Evolutionary conservation across 2,113 vertebrate species (phyloP).

Genomic region (Gymnobelideus leadbeateri): DNA sequence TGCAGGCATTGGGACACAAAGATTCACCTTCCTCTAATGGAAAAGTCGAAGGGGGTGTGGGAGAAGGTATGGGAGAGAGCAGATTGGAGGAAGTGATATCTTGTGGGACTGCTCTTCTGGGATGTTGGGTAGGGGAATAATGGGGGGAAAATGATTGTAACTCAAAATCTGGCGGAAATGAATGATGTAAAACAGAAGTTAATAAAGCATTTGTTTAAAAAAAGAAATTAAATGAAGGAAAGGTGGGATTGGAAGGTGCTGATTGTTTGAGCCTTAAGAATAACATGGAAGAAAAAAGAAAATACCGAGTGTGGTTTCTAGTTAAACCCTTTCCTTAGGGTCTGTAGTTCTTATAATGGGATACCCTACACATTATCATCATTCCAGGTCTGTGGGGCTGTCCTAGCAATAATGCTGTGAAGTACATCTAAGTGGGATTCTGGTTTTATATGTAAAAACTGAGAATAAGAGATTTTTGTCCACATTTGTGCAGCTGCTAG

Average conservation of each 20-base stretch:
- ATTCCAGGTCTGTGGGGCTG: not conserved
- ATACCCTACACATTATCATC: not conserved
- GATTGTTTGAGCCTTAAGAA: not conserved
- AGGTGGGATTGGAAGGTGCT: not conserved
- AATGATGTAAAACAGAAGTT: no score
- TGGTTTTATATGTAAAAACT: not conserved
- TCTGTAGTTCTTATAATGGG: not conserved
- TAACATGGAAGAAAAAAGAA: not conserved
- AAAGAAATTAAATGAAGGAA: slow-evolving; percentile 35
- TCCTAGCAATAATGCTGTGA: not conserved
- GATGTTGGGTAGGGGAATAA: no score
- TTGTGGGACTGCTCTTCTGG: no score
- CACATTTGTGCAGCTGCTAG: not conserved
- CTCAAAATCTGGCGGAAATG: no score
- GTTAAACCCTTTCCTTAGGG: not conserved
- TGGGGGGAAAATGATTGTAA: no score
- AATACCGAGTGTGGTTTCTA: not conserved
- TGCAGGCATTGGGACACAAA: no score
- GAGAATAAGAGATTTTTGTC: not conserved
- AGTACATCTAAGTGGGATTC: not conserved
- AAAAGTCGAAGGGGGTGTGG: no score
- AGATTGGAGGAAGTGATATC: no score
- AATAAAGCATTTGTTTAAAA: no score
- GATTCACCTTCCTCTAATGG: no score
- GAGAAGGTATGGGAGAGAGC: no score